A percentile compares a stretch with the other conserved stretches of the same genome.
These are phyloP conservation scores for Sylvilagus bachmani DNA, from an alignment of 2,113 vertebrate species.

Conservation along the genomic window DNA sequence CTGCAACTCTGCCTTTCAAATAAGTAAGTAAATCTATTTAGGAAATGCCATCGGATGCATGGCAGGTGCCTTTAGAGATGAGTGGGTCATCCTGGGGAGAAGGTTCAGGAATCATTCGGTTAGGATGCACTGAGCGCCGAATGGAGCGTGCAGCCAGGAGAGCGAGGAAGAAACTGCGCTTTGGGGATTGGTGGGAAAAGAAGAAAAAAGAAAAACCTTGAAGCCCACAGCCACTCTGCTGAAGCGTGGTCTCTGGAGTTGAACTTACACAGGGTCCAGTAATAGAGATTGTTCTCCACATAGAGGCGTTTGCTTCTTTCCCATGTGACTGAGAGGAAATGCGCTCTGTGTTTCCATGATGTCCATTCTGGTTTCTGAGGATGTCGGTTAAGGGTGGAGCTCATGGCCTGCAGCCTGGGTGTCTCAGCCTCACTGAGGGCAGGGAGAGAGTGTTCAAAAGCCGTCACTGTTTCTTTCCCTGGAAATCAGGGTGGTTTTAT, in stretches of 20 bases:
- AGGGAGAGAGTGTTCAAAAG: background rate
- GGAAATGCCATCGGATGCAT: accelerated
- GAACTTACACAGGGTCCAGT: background rate
- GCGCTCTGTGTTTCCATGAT: background rate
- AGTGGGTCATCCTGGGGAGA: background rate
- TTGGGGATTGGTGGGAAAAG: background rate
- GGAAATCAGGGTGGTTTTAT: background rate
- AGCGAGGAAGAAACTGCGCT: background rate
- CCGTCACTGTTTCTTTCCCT: background rate
- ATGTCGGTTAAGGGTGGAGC: background rate
- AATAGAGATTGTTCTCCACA: no score
- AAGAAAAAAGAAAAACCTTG: background rate
- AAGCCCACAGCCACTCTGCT: accelerated
- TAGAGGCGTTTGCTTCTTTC: background rate
- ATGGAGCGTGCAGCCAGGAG: accelerated
- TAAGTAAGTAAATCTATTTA: no score
- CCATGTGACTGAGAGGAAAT: background rate
- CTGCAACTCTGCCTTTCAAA: no score
- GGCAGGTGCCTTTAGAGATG: accelerated
- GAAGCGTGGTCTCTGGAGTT: background rate
- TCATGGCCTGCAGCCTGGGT: accelerated
- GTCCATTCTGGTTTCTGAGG: background rate
- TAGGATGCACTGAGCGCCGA: background rate
- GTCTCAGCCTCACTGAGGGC: background rate
- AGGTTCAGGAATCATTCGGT: background rate